These are phyloP conservation scores for Characodon lateralis DNA, from an alignment of 2,797 vertebrate genomes.

Conservation along the genomic window DNA sequence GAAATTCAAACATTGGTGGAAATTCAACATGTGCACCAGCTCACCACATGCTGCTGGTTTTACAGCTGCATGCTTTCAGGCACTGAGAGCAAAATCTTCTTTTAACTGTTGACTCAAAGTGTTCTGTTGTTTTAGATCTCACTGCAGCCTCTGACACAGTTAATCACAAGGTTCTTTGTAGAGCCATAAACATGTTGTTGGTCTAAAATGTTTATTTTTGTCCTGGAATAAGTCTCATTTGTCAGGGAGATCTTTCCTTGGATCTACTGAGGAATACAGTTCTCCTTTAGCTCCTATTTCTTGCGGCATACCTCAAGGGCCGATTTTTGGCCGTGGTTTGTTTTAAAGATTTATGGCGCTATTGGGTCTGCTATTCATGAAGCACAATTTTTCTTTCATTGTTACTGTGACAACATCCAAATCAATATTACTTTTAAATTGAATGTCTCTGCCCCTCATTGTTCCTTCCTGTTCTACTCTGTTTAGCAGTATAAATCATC, in stretches of 20 bases:
- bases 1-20: no score
- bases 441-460: not conserved
- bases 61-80: not conserved
- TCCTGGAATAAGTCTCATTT: not conserved
- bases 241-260: not conserved
- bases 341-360: not conserved
- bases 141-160: not conserved
- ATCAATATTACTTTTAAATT: not conserved
- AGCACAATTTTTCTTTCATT: not conserved
- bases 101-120: constrained; percentile 1
- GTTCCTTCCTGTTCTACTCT: no score
- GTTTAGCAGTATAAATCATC: no score
- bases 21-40: not conserved
- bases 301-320: not conserved
- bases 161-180: not conserved
- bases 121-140: not conserved
- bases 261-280: not conserved
- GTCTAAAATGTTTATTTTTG: not conserved
- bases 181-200: not conserved
- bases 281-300: not conserved
- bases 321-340: not conserved
- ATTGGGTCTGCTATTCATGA: not conserved
- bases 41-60: not conserved
- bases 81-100: not conserved
- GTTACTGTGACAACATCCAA: not conserved